These are phyloP conservation scores for Aphelinus atriplicis DNA, from an alignment of 1,140 invertebrate genomes.

Conservation along the genomic window DNA sequence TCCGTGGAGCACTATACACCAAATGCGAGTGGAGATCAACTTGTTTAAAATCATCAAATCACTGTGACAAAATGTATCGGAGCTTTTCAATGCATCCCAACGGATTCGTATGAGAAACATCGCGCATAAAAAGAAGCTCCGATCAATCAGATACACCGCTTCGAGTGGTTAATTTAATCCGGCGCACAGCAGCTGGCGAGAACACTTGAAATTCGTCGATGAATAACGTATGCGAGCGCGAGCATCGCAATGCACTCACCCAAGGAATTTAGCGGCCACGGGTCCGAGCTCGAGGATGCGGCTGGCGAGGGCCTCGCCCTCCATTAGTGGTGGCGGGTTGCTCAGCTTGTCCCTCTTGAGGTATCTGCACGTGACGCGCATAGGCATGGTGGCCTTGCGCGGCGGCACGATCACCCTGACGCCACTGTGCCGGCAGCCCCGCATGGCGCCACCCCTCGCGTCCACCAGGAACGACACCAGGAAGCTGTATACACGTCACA, in stretches of 20 bases:
- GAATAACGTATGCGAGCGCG: too few species aligned
- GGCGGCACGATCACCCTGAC: slow-evolving; percentile 95
- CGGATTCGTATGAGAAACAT: too few species aligned
- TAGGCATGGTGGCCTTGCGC: slow-evolving; percentile 90
- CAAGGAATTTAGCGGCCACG: slow-evolving; percentile 94
- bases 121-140: too few species aligned
- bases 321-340: slow-evolving; percentile 92
- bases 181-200: too few species aligned
- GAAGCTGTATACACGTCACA: slow-evolving; percentile 75
- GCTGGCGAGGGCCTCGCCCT: slow-evolving; percentile 93
- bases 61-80: too few species aligned
- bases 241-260: slow-evolving; percentile 66
- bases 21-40: too few species aligned
- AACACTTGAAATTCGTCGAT: too few species aligned
- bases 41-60: too few species aligned
- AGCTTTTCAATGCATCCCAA: too few species aligned
- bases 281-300: slow-evolving; percentile 93
- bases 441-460: slow-evolving; percentile 94
- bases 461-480: slow-evolving; percentile 98
- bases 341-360: slow-evolving; percentile 80
- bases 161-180: too few species aligned
- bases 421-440: slow-evolving; percentile 93
- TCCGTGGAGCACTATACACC: too few species aligned
- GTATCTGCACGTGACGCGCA: slow-evolving; percentile 91
- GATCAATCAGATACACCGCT: too few species aligned